These are phyloP conservation scores for Anarsia innoxiella DNA, from an alignment of 2,888 invertebrate species.

Conservation along the genomic window DNA sequence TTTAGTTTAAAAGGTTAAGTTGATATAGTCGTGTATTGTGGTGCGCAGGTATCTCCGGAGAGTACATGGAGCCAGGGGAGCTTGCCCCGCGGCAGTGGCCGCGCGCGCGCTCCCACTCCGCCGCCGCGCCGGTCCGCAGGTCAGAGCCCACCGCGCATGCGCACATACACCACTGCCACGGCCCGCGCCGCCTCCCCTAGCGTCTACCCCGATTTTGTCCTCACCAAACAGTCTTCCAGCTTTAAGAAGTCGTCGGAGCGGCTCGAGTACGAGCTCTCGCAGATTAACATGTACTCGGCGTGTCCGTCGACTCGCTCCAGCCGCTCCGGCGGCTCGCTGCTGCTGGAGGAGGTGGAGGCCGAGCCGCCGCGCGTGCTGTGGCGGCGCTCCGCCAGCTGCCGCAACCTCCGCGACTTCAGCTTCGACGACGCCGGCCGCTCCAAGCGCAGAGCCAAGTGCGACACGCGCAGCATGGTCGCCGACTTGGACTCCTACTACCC, in stretches of 20 bases:
- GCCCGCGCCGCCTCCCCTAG: constrained; percentile 55
- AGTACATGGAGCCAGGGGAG: constrained; percentile 69
- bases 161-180: constrained; percentile 44
- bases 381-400: constrained; percentile 88
- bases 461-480: constrained; percentile 51
- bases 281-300: constrained; percentile 74
- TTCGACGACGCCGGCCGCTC: constrained; percentile 82
- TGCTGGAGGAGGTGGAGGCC: constrained; percentile 33
- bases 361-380: constrained; percentile 63
- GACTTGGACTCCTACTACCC: constrained; percentile 52
- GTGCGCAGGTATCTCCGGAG: constrained; percentile 65
- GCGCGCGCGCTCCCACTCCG: constrained; percentile 68
- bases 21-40: background rate
- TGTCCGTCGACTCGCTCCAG: constrained; percentile 57
- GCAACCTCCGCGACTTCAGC: constrained; percentile 86
- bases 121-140: constrained; percentile 53
- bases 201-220: constrained; percentile 64
- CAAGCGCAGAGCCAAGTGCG: constrained; percentile 69
- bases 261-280: constrained; percentile 75
- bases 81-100: constrained; percentile 53
- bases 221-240: constrained; percentile 60
- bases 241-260: constrained; percentile 63
- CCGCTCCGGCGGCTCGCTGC: constrained; percentile 52
- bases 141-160: constrained; percentile 24
- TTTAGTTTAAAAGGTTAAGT: too few species aligned